These are phyloP conservation scores for Cantharis rufa DNA, from an alignment of 2,888 invertebrate species.

Conservation along the genomic window DNA sequence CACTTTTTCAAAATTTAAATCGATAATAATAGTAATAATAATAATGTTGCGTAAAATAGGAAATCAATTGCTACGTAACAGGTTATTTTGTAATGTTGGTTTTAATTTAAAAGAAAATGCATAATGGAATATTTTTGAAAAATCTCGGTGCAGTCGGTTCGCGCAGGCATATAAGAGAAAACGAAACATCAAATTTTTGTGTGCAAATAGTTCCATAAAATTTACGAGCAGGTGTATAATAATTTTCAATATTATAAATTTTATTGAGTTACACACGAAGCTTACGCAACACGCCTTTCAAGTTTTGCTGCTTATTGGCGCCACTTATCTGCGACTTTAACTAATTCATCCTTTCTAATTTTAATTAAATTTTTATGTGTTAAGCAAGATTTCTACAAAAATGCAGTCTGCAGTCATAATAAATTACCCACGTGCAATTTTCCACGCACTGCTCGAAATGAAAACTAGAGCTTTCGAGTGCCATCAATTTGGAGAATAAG, in stretches of 20 bases:
- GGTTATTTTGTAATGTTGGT: not conserved
- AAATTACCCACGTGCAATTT: not conserved
- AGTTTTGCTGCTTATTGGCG: conserved; percentile 1
- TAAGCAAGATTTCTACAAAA: not conserved
- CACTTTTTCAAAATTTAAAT: not conserved
- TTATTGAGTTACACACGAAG: not conserved
- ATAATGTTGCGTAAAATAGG: not conserved
- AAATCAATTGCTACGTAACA: not conserved
- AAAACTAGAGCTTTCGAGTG: not conserved
- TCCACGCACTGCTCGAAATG: not conserved
- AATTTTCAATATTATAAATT: conserved; percentile 4
- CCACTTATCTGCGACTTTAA: not conserved
- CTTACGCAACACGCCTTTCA: not conserved
- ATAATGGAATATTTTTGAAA: no score
- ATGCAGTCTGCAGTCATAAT: not conserved
- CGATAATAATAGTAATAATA: not conserved
- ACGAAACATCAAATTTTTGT: not conserved
- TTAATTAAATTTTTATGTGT: not conserved
- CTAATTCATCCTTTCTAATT: conserved; percentile 3
- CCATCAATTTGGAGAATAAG: conserved; percentile 1
- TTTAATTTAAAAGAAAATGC: not conserved
- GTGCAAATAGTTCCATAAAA: not conserved
- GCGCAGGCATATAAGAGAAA: not conserved
- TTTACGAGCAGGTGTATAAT: conserved; percentile 1
- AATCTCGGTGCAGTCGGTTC: not conserved